phyloP scores from a whole-genome alignment of 2,113 vertebrate species.

The Leucosticte australis region DNA sequence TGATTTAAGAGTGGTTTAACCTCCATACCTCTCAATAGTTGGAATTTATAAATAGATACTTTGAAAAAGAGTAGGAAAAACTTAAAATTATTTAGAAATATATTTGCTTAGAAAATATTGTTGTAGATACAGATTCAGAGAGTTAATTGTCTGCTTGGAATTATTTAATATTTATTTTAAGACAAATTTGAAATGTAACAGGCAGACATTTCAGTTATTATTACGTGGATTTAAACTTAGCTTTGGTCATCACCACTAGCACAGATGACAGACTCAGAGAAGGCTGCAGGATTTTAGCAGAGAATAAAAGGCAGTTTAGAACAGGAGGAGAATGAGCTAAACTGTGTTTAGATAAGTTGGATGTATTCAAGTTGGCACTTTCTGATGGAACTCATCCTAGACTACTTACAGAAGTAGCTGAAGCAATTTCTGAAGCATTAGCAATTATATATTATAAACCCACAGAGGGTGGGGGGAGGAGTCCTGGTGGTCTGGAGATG shows the following conservation, averaged over 20 bases:
- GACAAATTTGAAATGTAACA: neutral
- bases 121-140: neutral
- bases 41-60: neutral
- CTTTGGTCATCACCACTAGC: neutral
- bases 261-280: neutral
- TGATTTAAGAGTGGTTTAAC: neutral
- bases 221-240: neutral
- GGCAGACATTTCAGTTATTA: neutral
- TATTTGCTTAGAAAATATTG: neutral
- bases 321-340: neutral
- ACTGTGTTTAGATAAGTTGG: neutral
- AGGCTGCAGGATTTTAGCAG: neutral
- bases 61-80: neutral
- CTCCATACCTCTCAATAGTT: neutral
- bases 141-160: neutral
- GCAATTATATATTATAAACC: neutral
- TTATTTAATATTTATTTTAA: neutral
- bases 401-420: neutral
- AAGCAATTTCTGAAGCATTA: neutral
- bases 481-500: neutral
- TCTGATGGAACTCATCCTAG: neutral
- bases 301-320: neutral
- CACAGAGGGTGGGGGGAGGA: neutral
- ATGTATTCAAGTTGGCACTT: neutral
- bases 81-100: neutral